Evolutionary conservation across 2,113 vertebrate genomes (phyloP).

Genomic region (Pseudopipra pipra): DNA sequence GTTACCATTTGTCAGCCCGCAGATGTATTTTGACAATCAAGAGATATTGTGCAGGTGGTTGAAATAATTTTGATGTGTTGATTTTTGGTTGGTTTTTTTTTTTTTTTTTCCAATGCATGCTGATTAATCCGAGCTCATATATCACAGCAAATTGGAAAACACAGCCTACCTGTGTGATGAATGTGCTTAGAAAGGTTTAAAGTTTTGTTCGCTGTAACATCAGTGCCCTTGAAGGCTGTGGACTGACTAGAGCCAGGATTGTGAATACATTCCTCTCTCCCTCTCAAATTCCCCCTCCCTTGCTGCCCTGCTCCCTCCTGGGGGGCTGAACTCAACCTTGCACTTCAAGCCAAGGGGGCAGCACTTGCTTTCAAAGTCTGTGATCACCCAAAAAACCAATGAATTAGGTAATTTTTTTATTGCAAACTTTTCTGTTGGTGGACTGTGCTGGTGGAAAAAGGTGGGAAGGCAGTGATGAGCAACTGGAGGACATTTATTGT

Average conservation of each 20-base stretch:
- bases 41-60: background rate
- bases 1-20: background rate
- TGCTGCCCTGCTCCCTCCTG: background rate
- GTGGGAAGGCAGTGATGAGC: background rate
- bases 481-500: fast-evolving
- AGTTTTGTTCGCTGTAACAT: background rate
- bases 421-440: background rate
- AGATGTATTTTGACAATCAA: constrained; percentile 22
- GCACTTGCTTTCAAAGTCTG: background rate
- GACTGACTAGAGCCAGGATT: background rate
- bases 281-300: background rate
- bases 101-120: background rate
- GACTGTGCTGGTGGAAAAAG: background rate
- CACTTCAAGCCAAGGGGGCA: background rate
- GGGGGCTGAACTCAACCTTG: fast-evolving
- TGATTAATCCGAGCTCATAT: constrained; percentile 7
- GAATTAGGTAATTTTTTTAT: background rate
- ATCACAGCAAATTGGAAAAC: constrained; percentile 17
- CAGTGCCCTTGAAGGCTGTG: constrained; percentile 6
- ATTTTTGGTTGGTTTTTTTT: background rate
- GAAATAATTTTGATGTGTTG: constrained; percentile 21
- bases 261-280: background rate
- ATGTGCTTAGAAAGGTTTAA: constrained; percentile 16
- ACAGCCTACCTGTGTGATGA: background rate
- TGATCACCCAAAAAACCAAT: background rate